Evolutionary conservation across 2,113 vertebrate genomes (phyloP), one percentile per base, ranked within the genome.

Genomic region (Stegostoma tigrinum): DNA sequence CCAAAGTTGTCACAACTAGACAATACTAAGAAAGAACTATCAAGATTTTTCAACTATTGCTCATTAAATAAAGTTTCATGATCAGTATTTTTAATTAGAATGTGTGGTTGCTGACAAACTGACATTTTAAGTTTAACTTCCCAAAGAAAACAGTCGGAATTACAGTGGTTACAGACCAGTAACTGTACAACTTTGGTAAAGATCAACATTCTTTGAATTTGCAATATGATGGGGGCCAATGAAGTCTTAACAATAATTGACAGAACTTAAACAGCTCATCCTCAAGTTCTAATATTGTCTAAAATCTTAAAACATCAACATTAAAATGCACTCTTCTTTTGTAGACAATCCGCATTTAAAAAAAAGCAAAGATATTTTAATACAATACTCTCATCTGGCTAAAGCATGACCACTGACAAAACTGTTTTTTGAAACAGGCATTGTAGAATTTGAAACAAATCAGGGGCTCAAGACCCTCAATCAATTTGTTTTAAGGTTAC

Each of bases 11-110:
- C 42, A 72, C 67, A 70, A 68, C 42, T 45, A 42, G 67, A 95
- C 68, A 70, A 48, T 6, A 48, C 68, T 75, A 48, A 52, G 67
- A 55, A 90, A 90, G 67, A 95, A 34, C 94, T 72, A 95, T 52
- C 48, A 14, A 72, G 68, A 95, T 70, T 94, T 80, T 94, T 94
- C 66, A 95, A 95, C 67, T 72, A 27, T 72, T 95, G 94, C 94
- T 95, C 94, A 95, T 72, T 95, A 72, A 95, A 72, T 72, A 72
- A 95, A 45, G 45, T 72, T 72, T 95, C 94, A 72, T 75, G 94
- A 95, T 95, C 89, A 93, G 89, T 95, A 42, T 95, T 95, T 95
- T 95, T 95, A 95, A 95, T 72, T 75, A 95, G 67, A 72, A 52
- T 27, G n/a, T 67, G 94, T 68, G 66, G 38, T 94, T 70, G 68